Conservation (phyloP, 2,113 vertebrate species). For the Leptocoma aspasia region DNA sequence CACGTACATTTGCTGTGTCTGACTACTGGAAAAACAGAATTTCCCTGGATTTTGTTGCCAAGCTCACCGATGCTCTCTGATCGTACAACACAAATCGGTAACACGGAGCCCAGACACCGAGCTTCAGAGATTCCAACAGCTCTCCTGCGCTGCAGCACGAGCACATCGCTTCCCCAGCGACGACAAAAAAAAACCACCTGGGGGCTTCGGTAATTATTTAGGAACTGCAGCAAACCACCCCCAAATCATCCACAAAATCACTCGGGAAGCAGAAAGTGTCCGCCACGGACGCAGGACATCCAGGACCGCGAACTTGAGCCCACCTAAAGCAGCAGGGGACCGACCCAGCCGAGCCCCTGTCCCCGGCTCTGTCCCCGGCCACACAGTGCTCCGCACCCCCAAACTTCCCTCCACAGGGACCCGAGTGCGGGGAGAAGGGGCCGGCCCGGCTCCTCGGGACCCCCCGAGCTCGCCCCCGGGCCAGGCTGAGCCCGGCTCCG, state of each 20-base stretch:
- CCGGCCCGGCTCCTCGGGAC: accelerated
- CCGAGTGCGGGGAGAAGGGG: neutral
- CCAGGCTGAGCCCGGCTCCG: neutral
- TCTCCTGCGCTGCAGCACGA: neutral
- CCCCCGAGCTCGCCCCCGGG: neutral
- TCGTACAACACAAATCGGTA: accelerated
- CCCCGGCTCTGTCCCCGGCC: too few relatives aligned
- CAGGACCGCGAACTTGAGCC: neutral
- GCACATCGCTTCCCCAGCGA: accelerated
- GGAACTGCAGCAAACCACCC: too few relatives aligned
- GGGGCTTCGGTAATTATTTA: accelerated
- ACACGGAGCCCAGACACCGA: neutral
- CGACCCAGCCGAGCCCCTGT: accelerated
- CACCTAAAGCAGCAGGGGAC: accelerated
- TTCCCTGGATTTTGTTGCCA: neutral
- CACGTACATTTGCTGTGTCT: accelerated
- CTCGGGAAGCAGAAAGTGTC: neutral
- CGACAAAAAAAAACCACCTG: too few relatives aligned
- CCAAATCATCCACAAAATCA: neutral
- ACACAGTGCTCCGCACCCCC: neutral
- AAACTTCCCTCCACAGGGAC: neutral
- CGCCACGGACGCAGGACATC: accelerated
- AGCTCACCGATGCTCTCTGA: neutral
- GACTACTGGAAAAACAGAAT: neutral
- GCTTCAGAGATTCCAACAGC: neutral